Base-by-base conservation (phyloP, 2,888 invertebrate species). In the Synergus japonicus region DNA sequence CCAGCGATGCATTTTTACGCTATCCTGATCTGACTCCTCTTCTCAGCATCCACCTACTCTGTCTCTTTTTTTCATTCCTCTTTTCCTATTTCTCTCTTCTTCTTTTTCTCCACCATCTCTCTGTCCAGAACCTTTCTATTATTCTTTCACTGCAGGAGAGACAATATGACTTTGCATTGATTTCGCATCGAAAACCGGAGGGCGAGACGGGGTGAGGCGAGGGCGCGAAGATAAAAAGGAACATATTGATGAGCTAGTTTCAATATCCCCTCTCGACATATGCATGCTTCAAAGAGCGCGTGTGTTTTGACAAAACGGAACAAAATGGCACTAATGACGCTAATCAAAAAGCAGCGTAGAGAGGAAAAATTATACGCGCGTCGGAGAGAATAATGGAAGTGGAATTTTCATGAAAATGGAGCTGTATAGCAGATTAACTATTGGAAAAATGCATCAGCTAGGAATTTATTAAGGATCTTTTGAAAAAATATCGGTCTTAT, bases 1-100 rank as follows among this genome's bases (percentile, higher is more conserved):
- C 86, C 84, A 86, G 80, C 87, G 84, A 81, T 88, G 88, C 88
- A 88, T 88, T 88, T 49, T 89, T 89, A 66, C 83, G 79, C 83
- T 83, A 81, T 83, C 85, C 82, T 22, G 22, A 22, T 81, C 79
- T 86, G 85, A 86, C 87, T 86, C 79, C 80, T 85, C 84, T 83
- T 49, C 22, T 37, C 22, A 0, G 15, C 44, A 29, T 49, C 10
- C 60, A 13, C 78, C 76, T 58, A 66, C 41, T 76, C 22, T 78
- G 18, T 66, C 76, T 76, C 63, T 77, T 73, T 58, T 46, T 80
- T 18, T 79, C 10, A 22, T 73, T 46, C 46, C 49, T 64, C 64
- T 65, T 69, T 41, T 13, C 43, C 46, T 54, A 12, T 46, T 73
- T 77, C 49, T 29, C 58, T 63, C 13, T 60, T 3, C 29, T 66